Conservation (phyloP, 92 coral and sea anemone genomes). For the Micromussa lordhowensis region DNA sequence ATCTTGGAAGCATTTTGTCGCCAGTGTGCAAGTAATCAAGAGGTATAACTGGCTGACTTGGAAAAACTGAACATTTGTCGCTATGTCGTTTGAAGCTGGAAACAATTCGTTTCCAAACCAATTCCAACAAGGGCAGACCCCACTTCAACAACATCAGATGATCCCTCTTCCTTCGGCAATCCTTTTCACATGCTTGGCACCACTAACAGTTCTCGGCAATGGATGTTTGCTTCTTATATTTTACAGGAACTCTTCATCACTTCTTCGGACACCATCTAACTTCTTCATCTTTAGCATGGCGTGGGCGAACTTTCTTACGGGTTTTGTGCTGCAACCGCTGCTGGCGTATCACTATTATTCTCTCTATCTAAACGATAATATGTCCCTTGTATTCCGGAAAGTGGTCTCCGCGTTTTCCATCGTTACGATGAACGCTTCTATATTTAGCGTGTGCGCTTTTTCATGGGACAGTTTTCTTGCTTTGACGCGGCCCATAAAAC, state of each 20-base stretch:
- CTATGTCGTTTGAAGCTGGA: not conserved
- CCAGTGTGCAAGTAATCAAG: not conserved
- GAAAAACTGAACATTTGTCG: not conserved
- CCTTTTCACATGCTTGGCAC: slow-evolving; percentile 37
- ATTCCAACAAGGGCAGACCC: not conserved
- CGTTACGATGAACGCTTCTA: slow-evolving; percentile 66
- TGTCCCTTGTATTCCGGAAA: not conserved
- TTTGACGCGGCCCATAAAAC: slow-evolving; percentile 59
- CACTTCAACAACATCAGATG: not conserved
- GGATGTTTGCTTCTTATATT: slow-evolving; percentile 58
- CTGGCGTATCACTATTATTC: slow-evolving; percentile 42
- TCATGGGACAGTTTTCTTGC: slow-evolving; percentile 67
- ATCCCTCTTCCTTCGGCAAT: slow-evolving; percentile 41
- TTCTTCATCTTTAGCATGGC: slow-evolving; percentile 68
- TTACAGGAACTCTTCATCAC: slow-evolving; percentile 37
- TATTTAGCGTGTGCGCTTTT: slow-evolving; percentile 65
- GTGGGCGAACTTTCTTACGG: slow-evolving; percentile 68
- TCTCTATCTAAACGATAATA: not conserved
- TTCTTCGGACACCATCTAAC: slow-evolving; percentile 65
- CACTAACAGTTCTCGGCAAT: slow-evolving; percentile 62
- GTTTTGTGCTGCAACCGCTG: slow-evolving; percentile 46
- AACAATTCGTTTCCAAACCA: not conserved
- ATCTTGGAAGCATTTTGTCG: not conserved
- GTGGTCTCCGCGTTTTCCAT: slow-evolving; percentile 35
- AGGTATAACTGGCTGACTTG: not conserved